These are phyloP conservation scores for Noctua janthina DNA, from an alignment of 2,888 invertebrate species.

Conservation along the genomic window DNA sequence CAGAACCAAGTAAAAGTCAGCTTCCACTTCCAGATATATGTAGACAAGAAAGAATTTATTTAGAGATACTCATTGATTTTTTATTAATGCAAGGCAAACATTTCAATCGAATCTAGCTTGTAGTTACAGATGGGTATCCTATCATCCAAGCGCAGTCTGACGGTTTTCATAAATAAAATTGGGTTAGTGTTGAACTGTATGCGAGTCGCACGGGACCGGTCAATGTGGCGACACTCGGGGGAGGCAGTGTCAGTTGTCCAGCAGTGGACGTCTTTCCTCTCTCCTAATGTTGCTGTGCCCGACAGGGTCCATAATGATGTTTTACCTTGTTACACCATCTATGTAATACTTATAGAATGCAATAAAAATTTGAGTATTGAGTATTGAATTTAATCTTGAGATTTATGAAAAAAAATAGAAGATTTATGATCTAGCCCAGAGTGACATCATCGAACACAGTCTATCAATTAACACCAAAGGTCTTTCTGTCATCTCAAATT, in stretches of 20 bases:
- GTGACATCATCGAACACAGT: slow-evolving; percentile 20
- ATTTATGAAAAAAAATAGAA: no score
- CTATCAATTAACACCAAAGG: slow-evolving; percentile 17
- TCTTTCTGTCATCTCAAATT: slow-evolving; percentile 15
- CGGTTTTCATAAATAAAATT: not conserved
- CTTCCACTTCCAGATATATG: not conserved
- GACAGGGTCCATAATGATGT: no score
- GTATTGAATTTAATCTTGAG: no score
- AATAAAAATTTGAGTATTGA: no score
- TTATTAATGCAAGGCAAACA: not conserved
- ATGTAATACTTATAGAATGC: no score
- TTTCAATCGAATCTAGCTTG: not conserved
- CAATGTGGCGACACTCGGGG: no score
- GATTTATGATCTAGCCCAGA: not conserved
- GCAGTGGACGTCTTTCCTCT: no score
- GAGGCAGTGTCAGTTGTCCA: no score
- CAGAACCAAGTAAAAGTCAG: not conserved
- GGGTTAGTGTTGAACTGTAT: not conserved
- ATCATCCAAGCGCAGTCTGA: not conserved
- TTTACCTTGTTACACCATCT: no score
- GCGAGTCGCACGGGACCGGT: no score
- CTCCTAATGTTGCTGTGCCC: no score
- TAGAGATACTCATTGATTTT: not conserved
- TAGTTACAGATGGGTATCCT: not conserved
- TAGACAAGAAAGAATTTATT: not conserved